Conservation (phyloP, 2,113 vertebrate genomes). For the Xiphophorus hellerii region DNA sequence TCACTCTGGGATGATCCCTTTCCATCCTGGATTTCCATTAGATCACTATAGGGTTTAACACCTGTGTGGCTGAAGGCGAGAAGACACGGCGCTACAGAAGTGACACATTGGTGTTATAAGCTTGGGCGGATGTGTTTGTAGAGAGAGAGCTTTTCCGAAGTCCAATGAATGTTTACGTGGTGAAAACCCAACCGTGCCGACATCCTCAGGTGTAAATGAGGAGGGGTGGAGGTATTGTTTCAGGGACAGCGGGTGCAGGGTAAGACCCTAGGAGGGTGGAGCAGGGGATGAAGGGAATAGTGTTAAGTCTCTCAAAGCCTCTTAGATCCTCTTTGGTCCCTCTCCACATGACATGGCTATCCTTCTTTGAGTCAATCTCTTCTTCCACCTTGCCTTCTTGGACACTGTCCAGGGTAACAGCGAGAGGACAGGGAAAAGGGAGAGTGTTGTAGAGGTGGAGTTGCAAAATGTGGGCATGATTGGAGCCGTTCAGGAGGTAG, state of each 20-base stretch:
- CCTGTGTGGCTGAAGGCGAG: constrained; percentile 42
- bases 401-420: constrained; percentile 53
- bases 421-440: constrained; percentile 36
- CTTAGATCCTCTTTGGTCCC: constrained; percentile 77
- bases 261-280: constrained; percentile 13
- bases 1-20: constrained; percentile 63
- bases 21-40: constrained; percentile 59
- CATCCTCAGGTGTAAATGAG: constrained; percentile 8
- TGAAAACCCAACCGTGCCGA: neutral
- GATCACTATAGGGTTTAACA: constrained; percentile 55
- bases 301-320: constrained; percentile 77
- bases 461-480: constrained; percentile 49
- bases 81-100: constrained; percentile 14
- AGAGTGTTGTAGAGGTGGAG: constrained; percentile 31
- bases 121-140: neutral
- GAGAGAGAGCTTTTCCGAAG: neutral
- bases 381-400: constrained; percentile 70
- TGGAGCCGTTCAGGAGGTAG: constrained; percentile 49
- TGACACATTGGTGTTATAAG: constrained; percentile 8
- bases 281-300: constrained; percentile 45
- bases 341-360: constrained; percentile 74
- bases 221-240: constrained; percentile 36
- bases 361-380: constrained; percentile 72
- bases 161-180: neutral
- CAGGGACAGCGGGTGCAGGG: neutral